These are phyloP conservation scores for Oplegnathus fasciatus DNA, from an alignment of 2,113 vertebrate species.

Conservation along the genomic window DNA sequence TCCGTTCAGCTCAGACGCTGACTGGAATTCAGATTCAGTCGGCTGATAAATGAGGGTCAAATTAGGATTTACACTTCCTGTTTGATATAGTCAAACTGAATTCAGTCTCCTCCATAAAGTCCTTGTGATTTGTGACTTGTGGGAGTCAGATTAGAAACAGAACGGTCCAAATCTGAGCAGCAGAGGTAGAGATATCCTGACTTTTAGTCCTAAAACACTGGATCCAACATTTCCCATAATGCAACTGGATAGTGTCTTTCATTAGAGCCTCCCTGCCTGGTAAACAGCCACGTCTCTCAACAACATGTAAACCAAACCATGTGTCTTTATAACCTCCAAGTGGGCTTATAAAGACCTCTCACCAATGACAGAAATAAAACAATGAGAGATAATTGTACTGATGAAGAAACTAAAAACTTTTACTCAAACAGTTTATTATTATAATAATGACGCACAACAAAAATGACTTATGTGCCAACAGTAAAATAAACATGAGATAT, in stretches of 20 bases:
- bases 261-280: neutral
- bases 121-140: neutral
- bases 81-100: neutral
- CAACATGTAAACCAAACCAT: too few relatives aligned
- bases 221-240: neutral
- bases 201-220: neutral
- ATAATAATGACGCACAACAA: too few relatives aligned
- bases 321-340: too few relatives aligned
- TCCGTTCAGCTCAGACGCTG: neutral
- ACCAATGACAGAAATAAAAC: too few relatives aligned
- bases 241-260: neutral
- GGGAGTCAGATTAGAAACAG: neutral
- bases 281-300: too few relatives aligned
- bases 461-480: too few relatives aligned
- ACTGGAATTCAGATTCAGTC: constrained; percentile 18
- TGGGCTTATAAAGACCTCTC: too few relatives aligned
- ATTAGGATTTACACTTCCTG: neutral
- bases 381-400: too few relatives aligned
- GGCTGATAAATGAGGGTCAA: neutral
- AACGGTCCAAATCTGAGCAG: neutral
- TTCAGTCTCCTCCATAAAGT: neutral
- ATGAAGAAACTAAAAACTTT: too few relatives aligned
- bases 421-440: too few relatives aligned
- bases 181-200: neutral
- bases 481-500: too few relatives aligned